Evolutionary conservation across 2,113 vertebrate genomes (phyloP), one percentile per base, ranked within the genome.

Genomic region (Entomyzon cyanotis): DNA sequence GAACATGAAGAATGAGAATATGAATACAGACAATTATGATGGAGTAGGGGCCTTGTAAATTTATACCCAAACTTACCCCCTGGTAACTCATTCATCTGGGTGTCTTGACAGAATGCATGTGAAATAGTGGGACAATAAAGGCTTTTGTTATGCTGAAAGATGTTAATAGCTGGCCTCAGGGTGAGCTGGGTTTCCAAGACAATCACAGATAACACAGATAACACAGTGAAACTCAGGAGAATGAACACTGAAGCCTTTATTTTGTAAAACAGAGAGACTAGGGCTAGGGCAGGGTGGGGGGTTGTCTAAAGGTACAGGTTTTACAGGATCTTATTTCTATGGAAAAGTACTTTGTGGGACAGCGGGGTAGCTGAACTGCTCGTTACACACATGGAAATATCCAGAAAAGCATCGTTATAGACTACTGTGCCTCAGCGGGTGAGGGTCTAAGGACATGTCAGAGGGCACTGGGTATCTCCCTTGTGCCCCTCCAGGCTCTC

Each of bases 131-230:
- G 87, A 94, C 91, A 91, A 96, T 94, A 87, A 95, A 95, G 90
- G 91, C 91, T 87, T 81, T 96, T 97, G 94, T 97, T 95, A 91
- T 94, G 91, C 87, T 95, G 95, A 87, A 89, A 93, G 84, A 96
- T 95, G 96, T 87, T 96, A 95, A 95, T 95, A 92, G 91, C 87
- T 87, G 81, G 91, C 96, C 93, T 85, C 70, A 10, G 91, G 94
- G 93, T 77, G 93, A 85, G 91, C 78, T 93, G 82, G 42, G 67
- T 95, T 95, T 94, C 78, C 91, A 94, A 96, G 87, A 94, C 91
- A 87, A 91, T 95, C 70, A 42, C 41, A 94, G 89, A 95, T 87
- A 89, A 28, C 52, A 13, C 47, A 71, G 68, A 87, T 77, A 89
- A 74, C 33, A 39, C 41, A 44, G 65, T 2, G 1, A 69, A 91